Evolutionary conservation across 2,113 vertebrate species (phyloP), one percentile per base, ranked within the genome.

Genomic region (Chloroceryle aenea): DNA sequence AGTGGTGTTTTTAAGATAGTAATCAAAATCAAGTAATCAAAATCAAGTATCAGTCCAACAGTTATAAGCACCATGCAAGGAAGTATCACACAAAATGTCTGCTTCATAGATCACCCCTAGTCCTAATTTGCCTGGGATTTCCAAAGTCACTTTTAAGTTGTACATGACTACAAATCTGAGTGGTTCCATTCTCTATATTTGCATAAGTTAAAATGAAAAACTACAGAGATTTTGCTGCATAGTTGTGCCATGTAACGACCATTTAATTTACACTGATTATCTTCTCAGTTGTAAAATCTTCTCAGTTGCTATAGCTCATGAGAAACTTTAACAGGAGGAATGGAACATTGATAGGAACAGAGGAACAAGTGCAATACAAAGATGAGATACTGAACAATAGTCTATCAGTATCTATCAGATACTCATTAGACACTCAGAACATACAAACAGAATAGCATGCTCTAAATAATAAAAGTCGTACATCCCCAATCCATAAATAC

Each of bases 1-100:
- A 36, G 5, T 5, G 0, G 0, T 64, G 14, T n/a, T 59, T 82
- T 32, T 61, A 30, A 64, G 34, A n/a, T n/a, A n/a, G n/a, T n/a
- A 74, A 14, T 36, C 8, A 63, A 80, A 80, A 71, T 0, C 4
- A 1, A 73, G 1, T 25, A 74, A 14, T 36, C 8, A 63, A 80
- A 80, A 71, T 0, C 4, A 1, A 73, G 1, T 25, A 74, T 21
- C 22, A 19, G 6, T 40, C 15, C 42, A 76, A 8, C 23, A 69
- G 12, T 59, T 63, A 19, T 6, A 7, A 72, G 27, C 10, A 55
- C 7, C 84, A 47, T 0, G 3, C 19, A 87, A 69, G 9, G 38
- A 77, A 74, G 2, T 10, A 36, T 20, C n/a, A 22, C 45, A 14
- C 8, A 23, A 40, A 47, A 9, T 42, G 16, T 25, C 19, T 19